Evolutionary conservation across 2,113 vertebrate species (phyloP).

Genomic region (Syngnathus typhle): DNA sequence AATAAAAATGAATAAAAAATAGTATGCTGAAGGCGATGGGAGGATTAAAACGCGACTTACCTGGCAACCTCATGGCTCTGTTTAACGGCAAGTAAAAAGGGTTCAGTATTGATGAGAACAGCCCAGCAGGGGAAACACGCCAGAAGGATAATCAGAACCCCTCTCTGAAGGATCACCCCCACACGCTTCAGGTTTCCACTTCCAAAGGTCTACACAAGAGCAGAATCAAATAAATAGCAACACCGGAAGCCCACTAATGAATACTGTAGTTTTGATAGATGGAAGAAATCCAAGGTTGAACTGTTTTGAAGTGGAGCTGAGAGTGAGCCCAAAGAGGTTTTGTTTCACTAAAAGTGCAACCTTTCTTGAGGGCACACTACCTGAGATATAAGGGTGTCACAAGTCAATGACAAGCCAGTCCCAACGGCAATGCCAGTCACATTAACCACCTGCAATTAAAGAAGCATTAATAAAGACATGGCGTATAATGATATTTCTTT

Average conservation of each 20-base stretch:
- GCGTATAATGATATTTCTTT: neutral
- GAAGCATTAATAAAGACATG: neutral
- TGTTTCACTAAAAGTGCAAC: constrained; percentile 3
- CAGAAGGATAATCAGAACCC: constrained; percentile 81
- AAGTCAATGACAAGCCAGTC: constrained; percentile 79
- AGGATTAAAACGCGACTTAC: constrained; percentile 53
- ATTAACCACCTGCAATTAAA: constrained; percentile 77
- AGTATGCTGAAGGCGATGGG: neutral
- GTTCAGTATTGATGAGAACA: constrained; percentile 83
- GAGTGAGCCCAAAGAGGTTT: constrained; percentile 19
- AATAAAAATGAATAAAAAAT: too few species aligned
- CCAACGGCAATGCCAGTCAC: constrained; percentile 81
- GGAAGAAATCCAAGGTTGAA: constrained; percentile 9
- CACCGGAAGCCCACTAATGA: neutral
- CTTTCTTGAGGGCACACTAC: constrained; percentile 50
- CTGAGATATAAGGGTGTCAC: constrained; percentile 90
- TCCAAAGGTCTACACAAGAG: constrained; percentile 78
- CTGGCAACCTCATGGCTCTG: constrained; percentile 80
- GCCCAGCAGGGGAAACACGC: constrained; percentile 95
- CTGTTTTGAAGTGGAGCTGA: constrained; percentile 21
- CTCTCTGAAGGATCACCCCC: constrained; percentile 85
- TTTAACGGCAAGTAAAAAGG: constrained; percentile 73
- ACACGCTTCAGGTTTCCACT: constrained; percentile 85
- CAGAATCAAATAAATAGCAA: constrained; percentile 5
- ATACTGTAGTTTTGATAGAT: neutral